These are phyloP conservation scores for Mellilla xanthometata DNA, from an alignment of 2,888 invertebrate species.

Conservation along the genomic window DNA sequence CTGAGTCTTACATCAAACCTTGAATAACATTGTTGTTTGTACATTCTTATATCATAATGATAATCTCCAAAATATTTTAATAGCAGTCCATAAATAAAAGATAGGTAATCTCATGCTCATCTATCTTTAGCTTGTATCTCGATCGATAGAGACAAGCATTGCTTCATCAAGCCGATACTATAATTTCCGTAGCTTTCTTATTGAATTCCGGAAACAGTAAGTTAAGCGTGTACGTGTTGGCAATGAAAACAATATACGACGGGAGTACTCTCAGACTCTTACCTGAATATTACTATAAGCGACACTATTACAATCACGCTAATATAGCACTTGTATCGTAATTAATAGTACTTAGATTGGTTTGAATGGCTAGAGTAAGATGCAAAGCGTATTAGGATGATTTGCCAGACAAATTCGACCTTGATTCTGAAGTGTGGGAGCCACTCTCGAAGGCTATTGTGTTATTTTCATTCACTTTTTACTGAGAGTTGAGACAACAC, in stretches of 20 bases:
- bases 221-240: slow-evolving; percentile 61
- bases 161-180: slow-evolving; percentile 18
- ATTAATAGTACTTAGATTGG: slow-evolving; percentile 29
- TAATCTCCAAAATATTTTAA: too few species aligned
- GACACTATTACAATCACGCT: slow-evolving; percentile 7
- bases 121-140: neutral
- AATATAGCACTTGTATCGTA: slow-evolving; percentile 23
- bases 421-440: slow-evolving; percentile 67
- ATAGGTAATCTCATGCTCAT: too few species aligned
- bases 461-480: slow-evolving; percentile 70
- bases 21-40: too few species aligned
- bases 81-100: too few species aligned
- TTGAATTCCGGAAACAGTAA: slow-evolving; percentile 64
- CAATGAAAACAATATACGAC: slow-evolving; percentile 70
- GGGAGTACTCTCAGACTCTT: slow-evolving; percentile 71
- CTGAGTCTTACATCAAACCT: too few species aligned
- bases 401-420: slow-evolving; percentile 74
- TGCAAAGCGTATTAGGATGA: slow-evolving; percentile 57
- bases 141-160: slow-evolving; percentile 1
- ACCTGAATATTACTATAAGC: slow-evolving; percentile 47
- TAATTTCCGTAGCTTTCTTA: slow-evolving; percentile 44
- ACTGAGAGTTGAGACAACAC: slow-evolving; percentile 47
- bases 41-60: too few species aligned
- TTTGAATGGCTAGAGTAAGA: slow-evolving; percentile 25
- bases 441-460: slow-evolving; percentile 66